Conservation (phyloP, 2,888 invertebrate genomes). For the Dasysyrphus tricinctus region DNA sequence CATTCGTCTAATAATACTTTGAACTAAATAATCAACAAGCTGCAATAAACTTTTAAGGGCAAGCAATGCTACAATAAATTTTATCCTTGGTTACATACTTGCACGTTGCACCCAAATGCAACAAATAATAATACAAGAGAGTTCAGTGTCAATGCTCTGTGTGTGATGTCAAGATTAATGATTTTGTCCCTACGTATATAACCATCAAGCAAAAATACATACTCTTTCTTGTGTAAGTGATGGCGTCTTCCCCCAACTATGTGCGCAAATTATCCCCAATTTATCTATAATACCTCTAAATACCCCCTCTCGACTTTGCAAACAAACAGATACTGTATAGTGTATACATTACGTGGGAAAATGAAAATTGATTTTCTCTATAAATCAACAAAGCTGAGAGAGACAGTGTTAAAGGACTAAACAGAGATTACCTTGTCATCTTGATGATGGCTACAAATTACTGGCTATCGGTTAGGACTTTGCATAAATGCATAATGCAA, state of each 20-base stretch:
- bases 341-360: conserved; percentile 12
- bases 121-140: conserved; percentile 11
- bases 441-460: conserved; percentile 39
- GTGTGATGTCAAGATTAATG: conserved; percentile 32
- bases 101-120: conserved; percentile 2
- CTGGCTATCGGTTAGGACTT: conserved; percentile 32
- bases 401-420: conserved; percentile 16
- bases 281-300: conserved; percentile 16
- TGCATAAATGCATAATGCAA: conserved; percentile 47
- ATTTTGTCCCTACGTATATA: conserved; percentile 1
- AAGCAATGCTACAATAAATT: too few relatives aligned
- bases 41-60: background rate
- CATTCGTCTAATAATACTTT: background rate
- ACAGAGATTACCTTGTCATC: conserved; percentile 45
- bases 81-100: background rate
- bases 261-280: conserved; percentile 32
- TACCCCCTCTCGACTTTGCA: background rate
- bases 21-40: conserved; percentile 1
- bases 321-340: background rate
- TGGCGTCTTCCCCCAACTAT: background rate
- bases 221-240: background rate
- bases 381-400: conserved; percentile 43
- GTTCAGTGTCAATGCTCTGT: conserved; percentile 17
- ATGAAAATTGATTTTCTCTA: conserved; percentile 56
- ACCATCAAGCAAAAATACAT: background rate